These are phyloP conservation scores for Poecilia velifera DNA, from an alignment of 2,797 vertebrate genomes.

Conservation along the genomic window DNA sequence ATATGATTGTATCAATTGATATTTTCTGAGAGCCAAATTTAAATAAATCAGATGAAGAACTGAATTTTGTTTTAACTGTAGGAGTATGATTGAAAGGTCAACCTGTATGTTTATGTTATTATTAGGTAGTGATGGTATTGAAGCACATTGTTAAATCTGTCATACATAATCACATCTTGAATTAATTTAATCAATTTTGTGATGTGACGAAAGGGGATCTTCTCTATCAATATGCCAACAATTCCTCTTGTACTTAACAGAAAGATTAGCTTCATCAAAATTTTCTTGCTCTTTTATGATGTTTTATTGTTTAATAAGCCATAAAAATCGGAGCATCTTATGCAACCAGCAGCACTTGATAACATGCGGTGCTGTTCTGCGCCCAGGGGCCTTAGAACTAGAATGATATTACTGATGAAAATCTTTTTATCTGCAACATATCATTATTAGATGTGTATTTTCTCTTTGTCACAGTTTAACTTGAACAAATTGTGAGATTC, in stretches of 20 bases:
- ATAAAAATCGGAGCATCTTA: slow-evolving; percentile 66
- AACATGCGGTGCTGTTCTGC: slow-evolving; percentile 51
- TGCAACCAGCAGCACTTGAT: slow-evolving; percentile 64
- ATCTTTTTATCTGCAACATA: slow-evolving; percentile 71
- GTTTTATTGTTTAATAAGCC: slow-evolving; percentile 76
- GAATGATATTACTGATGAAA: slow-evolving; percentile 78
- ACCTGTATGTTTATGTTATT: slow-evolving; percentile 20
- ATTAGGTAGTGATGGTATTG: slow-evolving; percentile 2
- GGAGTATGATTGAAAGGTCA: not conserved
- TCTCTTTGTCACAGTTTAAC: slow-evolving; percentile 47
- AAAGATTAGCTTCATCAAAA: slow-evolving; percentile 75
- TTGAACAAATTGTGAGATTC: slow-evolving; percentile 40
- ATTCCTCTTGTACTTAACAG: slow-evolving; percentile 66
- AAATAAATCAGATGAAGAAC: not conserved
- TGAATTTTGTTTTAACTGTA: not conserved
- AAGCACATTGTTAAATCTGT: slow-evolving; percentile 21
- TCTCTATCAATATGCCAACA: slow-evolving; percentile 25
- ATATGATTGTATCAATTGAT: not conserved
- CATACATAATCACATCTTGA: slow-evolving; percentile 22
- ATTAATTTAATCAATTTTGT: slow-evolving; percentile 17
- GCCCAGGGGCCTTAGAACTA: slow-evolving; percentile 76
- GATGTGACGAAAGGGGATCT: slow-evolving; percentile 15
- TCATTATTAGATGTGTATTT: slow-evolving; percentile 59
- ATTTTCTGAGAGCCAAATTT: not conserved
- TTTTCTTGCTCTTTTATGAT: slow-evolving; percentile 73